Conservation (phyloP, 1,140 invertebrate genomes). For the Popillia japonica region DNA sequence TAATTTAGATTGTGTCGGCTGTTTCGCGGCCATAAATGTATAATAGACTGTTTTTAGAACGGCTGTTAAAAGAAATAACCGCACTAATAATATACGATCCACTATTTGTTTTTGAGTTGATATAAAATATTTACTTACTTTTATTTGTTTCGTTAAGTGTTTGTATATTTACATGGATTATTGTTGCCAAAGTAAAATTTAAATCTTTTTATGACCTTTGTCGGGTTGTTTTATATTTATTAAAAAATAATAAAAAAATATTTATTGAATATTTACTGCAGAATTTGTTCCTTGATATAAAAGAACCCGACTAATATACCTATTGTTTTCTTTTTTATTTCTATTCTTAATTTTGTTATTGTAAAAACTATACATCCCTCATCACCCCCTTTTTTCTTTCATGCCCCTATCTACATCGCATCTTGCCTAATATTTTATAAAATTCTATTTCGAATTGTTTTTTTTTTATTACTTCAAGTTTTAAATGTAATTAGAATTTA, state of each 20-base stretch:
- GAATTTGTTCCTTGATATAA: constrained; percentile 3
- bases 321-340: constrained; percentile 1
- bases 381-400: not conserved
- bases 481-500: constrained; percentile 33
- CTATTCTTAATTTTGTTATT: not conserved
- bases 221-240: constrained; percentile 31
- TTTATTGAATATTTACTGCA: constrained; percentile 30
- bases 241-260: not conserved
- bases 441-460: constrained; percentile 24
- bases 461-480: constrained; percentile 30
- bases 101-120: constrained; percentile 13
- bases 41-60: constrained; percentile 16
- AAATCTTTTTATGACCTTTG: too few relatives aligned
- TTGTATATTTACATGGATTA: constrained; percentile 35
- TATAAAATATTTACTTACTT: constrained; percentile 32
- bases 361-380: not conserved
- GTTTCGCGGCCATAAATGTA: not conserved
- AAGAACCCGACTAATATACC: not conserved
- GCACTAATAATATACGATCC: not conserved
- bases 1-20: constrained; percentile 23
- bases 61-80: constrained; percentile 1
- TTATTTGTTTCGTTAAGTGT: constrained; percentile 24
- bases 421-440: constrained; percentile 17
- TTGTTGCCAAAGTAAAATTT: constrained; percentile 37
- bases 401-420: not conserved